Evolutionary conservation across 2,113 vertebrate genomes (phyloP).

Genomic region (Hystrix cristata): DNA sequence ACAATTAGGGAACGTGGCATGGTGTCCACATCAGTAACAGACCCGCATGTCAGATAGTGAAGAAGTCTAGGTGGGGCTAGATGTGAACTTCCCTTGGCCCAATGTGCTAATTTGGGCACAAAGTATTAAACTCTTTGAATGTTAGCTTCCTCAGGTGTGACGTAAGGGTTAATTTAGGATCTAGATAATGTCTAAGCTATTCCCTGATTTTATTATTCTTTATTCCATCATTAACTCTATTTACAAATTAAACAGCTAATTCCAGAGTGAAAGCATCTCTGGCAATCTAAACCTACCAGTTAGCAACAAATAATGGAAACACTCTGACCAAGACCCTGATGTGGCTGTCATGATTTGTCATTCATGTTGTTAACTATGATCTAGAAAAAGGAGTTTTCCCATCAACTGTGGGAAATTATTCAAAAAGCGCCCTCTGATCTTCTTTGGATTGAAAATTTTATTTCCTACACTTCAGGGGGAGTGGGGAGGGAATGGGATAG

Average conservation of each 20-base stretch:
- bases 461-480: neutral
- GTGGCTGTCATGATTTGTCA: neutral
- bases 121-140: neutral
- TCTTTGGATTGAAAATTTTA: neutral
- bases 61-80: neutral
- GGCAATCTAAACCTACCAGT: neutral
- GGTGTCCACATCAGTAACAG: neutral
- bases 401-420: neutral
- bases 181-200: neutral
- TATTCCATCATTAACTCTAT: neutral
- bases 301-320: neutral
- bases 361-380: neutral
- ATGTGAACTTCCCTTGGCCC: neutral
- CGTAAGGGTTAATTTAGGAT: neutral
- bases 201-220: neutral
- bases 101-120: neutral
- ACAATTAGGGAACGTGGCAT: neutral
- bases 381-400: neutral
- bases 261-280: constrained; percentile 1
- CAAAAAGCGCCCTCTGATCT: neutral
- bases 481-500: rapidly evolving
- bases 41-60: neutral
- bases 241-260: constrained; percentile 46
- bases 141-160: neutral
- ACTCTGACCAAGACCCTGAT: neutral